A percentile compares a stretch with the other conserved stretches of the same genome.
These are phyloP conservation scores for Oxystoma pomonae DNA, from an alignment of 2,888 invertebrate species.

Conservation along the genomic window DNA sequence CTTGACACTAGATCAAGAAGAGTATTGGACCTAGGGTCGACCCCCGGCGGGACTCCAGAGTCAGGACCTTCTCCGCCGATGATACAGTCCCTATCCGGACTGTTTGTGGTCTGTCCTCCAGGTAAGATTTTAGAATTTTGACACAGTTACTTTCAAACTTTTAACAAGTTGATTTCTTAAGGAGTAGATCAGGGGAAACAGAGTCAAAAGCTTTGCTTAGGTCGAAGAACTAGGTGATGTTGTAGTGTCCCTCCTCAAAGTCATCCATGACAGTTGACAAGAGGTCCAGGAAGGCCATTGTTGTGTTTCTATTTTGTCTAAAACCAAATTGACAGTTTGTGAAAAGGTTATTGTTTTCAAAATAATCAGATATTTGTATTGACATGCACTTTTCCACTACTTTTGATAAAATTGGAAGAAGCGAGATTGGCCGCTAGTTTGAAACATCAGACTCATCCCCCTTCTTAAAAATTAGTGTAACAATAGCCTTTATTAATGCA, in stretches of 20 bases:
- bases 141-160: background rate
- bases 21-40: background rate
- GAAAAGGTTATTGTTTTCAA: constrained; percentile 4
- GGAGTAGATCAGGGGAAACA: background rate
- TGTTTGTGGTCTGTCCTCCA: background rate
- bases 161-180: background rate
- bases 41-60: background rate
- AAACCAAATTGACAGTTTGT: background rate
- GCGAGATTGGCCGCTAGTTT: constrained; percentile 13
- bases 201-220: background rate
- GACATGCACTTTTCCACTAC: constrained; percentile 14
- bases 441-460: background rate
- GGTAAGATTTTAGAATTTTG: background rate
- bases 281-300: background rate
- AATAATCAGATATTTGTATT: constrained; percentile 2
- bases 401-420: constrained; percentile 13
- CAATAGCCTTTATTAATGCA: background rate
- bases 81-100: background rate
- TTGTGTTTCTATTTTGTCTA: background rate
- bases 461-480: background rate
- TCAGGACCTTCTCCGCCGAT: background rate
- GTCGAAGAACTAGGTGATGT: background rate
- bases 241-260: background rate
- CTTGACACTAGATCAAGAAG: background rate
- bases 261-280: background rate